phyloP scores from a whole-genome alignment of 1,140 invertebrate species.

The Drosophila setifemur region DNA sequence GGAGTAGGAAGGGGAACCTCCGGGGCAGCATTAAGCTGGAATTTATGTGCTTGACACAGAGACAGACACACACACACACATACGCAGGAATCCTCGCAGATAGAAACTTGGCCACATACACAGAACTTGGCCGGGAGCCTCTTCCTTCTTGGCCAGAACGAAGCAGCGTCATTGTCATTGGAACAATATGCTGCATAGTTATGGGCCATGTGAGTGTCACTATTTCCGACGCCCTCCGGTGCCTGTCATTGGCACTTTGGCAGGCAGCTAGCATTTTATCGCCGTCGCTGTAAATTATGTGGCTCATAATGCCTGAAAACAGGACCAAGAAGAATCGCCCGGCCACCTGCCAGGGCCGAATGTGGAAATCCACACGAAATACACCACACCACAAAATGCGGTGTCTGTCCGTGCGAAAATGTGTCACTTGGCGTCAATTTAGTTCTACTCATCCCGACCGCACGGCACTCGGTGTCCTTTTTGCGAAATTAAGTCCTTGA shows the following conservation, averaged over 20 bases:
- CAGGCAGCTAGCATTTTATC: slow-evolving; percentile 66
- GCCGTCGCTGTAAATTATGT: slow-evolving; percentile 64
- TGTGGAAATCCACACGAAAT: slow-evolving; percentile 26
- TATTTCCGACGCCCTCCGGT: slow-evolving; percentile 7
- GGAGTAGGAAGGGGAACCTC: too few relatives aligned
- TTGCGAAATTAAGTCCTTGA: slow-evolving; percentile 44
- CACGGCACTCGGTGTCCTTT: slow-evolving; percentile 15
- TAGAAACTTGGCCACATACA: slow-evolving; percentile 22
- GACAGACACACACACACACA: slow-evolving; percentile 11
- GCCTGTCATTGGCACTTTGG: slow-evolving; percentile 54
- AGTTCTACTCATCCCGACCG: slow-evolving; percentile 6
- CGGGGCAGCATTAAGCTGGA: slow-evolving; percentile 28
- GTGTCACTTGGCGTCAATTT: slow-evolving; percentile 42
- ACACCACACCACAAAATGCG: too few relatives aligned
- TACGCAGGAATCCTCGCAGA: slow-evolving; percentile 5
- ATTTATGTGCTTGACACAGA: slow-evolving; percentile 54
- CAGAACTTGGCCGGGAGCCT: not conserved
- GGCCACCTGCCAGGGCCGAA: slow-evolving; percentile 37
- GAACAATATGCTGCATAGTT: slow-evolving; percentile 69
- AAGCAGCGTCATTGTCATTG: slow-evolving; percentile 30
- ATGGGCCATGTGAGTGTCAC: slow-evolving; percentile 37
- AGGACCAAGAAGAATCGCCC: slow-evolving; percentile 25
- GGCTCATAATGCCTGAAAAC: slow-evolving; percentile 47
- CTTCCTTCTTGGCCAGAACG: slow-evolving; percentile 37
- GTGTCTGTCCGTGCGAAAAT: slow-evolving; percentile 19